Evolutionary conservation across 2,797 vertebrate species (phyloP).

Genomic region (Thunnus albacares): DNA sequence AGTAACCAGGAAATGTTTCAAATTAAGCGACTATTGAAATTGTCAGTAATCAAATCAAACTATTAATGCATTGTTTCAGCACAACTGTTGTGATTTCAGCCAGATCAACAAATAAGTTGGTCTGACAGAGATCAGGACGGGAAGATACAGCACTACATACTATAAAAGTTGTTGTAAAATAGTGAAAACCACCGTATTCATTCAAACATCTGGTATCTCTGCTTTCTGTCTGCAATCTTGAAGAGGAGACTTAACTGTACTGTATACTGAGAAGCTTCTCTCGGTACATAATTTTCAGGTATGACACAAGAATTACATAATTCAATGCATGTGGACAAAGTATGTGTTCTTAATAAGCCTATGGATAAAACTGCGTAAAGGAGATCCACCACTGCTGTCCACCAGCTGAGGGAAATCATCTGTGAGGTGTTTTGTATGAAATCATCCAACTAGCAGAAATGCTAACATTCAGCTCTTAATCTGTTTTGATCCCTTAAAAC

Average conservation of each 20-base stretch:
- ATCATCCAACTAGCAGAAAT: slow-evolving; percentile 34
- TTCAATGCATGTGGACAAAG: slow-evolving; percentile 28
- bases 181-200: not conserved
- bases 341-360: slow-evolving; percentile 21
- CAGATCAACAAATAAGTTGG: not conserved
- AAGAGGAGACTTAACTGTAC: slow-evolving; percentile 13
- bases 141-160: too few species aligned
- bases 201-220: slow-evolving; percentile 11
- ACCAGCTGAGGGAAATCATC: slow-evolving; percentile 39
- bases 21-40: too few species aligned
- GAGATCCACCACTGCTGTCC: slow-evolving; percentile 11
- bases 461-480: slow-evolving; percentile 40
- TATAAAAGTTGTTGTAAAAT: not conserved
- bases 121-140: not conserved
- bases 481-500: slow-evolving; percentile 57
- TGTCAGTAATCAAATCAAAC: too few species aligned
- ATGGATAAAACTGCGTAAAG: slow-evolving; percentile 18
- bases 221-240: slow-evolving; percentile 7
- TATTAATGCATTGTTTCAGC: too few species aligned
- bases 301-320: slow-evolving; percentile 56
- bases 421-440: slow-evolving; percentile 25
- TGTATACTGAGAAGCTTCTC: slow-evolving; percentile 25
- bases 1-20: too few species aligned
- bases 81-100: too few species aligned
- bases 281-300: slow-evolving; percentile 41